These are phyloP conservation scores for Lithobates sylvaticus DNA, from an alignment of 2,797 vertebrate genomes.

Conservation along the genomic window DNA sequence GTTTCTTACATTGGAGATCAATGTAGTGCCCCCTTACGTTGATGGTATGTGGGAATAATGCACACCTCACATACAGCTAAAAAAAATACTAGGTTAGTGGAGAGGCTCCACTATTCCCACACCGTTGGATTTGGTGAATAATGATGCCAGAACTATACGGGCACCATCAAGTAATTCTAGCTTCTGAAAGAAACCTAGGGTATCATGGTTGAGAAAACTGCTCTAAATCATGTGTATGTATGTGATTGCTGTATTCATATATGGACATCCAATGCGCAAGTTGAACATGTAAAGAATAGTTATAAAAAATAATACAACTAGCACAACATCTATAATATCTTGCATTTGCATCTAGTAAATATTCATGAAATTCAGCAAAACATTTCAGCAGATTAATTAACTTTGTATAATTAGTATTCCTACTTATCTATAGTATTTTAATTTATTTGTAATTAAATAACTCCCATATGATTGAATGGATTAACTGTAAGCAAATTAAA, in stretches of 20 bases:
- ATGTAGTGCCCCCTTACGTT: too few species aligned
- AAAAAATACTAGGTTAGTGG: too few species aligned
- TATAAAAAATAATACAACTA: not conserved
- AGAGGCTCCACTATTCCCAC: too few species aligned
- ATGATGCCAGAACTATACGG: too few species aligned
- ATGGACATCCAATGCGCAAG: not conserved
- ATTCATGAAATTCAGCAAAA: slow-evolving; percentile 41
- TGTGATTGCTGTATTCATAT: not conserved
- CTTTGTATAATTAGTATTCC: slow-evolving; percentile 52
- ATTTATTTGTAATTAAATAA: slow-evolving; percentile 44
- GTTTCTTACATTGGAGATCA: too few species aligned
- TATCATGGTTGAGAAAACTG: too few species aligned
- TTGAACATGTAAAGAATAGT: not conserved
- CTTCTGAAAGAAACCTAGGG: too few species aligned
- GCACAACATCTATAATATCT: not conserved
- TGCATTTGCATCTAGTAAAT: slow-evolving; percentile 16
- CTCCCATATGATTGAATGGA: slow-evolving; percentile 30
- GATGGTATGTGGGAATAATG: too few species aligned
- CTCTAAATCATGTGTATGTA: not conserved
- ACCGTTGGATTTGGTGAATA: too few species aligned
- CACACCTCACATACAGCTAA: too few species aligned
- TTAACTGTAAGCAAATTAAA: slow-evolving; percentile 17
- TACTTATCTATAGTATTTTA: slow-evolving; percentile 48
- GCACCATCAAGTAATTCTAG: too few species aligned
- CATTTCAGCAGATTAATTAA: slow-evolving; percentile 35